Conservation (phyloP, 2,888 invertebrate genomes). For the Pomacea canaliculata region DNA sequence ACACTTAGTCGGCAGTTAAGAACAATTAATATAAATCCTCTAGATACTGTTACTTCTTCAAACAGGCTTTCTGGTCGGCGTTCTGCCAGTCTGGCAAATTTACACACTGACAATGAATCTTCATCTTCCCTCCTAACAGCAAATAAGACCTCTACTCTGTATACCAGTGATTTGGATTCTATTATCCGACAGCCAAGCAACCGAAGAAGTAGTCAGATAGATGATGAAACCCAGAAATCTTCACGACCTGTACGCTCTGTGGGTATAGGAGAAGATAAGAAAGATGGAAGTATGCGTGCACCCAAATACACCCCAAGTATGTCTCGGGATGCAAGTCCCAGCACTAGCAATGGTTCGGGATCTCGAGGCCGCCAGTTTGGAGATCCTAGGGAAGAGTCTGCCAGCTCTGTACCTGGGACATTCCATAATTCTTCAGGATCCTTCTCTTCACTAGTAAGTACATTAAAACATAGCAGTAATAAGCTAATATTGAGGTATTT, state of each 20-base stretch:
- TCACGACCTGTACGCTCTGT: not conserved
- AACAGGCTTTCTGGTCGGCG: slow-evolving; percentile 31
- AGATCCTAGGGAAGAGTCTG: slow-evolving; percentile 8
- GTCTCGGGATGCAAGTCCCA: slow-evolving; percentile 32
- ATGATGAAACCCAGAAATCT: slow-evolving; percentile 8
- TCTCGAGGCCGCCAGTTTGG: not conserved
- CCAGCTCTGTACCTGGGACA: slow-evolving; percentile 39
- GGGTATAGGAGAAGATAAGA: slow-evolving; percentile 10
- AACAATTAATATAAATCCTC: slow-evolving; percentile 1
- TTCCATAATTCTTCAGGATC: slow-evolving; percentile 49
- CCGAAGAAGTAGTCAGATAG: slow-evolving; percentile 33
- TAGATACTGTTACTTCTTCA: not conserved
- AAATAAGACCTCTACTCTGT: slow-evolving; percentile 30
- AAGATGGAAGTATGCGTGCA: slow-evolving; percentile 1
- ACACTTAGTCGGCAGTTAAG: slow-evolving; percentile 7
- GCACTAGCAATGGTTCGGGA: slow-evolving; percentile 13
- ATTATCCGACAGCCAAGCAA: slow-evolving; percentile 30
- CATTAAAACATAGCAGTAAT: not conserved
- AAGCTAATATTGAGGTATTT: too few relatives aligned
- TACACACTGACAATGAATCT: slow-evolving; percentile 36
- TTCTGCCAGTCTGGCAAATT: slow-evolving; percentile 42
- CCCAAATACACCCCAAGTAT: slow-evolving; percentile 33
- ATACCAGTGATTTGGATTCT: slow-evolving; percentile 31
- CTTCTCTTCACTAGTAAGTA: slow-evolving; percentile 42
- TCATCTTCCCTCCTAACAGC: slow-evolving; percentile 17